phyloP scores from a whole-genome alignment of 2,888 invertebrate genomes.

The Spilosoma lubricipeda region DNA sequence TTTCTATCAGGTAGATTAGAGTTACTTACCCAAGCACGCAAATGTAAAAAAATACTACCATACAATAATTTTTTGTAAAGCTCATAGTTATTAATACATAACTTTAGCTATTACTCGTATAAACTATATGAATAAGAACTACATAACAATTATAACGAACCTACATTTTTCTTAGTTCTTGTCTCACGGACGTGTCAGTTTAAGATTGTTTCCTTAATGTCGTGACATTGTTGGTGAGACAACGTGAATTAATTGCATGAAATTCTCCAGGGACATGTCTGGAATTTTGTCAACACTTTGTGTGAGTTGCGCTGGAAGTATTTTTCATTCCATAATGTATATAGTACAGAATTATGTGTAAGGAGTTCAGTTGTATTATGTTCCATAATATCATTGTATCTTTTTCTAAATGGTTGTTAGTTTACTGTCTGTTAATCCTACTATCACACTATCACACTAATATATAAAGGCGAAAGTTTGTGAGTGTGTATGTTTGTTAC shows the following conservation, averaged over 20 bases:
- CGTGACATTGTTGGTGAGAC: slow-evolving; percentile 9
- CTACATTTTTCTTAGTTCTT: background rate
- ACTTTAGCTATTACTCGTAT: background rate
- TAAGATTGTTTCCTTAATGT: slow-evolving; percentile 11
- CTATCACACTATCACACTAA: no score
- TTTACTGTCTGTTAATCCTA: background rate
- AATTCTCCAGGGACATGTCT: slow-evolving; percentile 5
- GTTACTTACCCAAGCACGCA: no score
- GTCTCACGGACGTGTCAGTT: slow-evolving; percentile 7
- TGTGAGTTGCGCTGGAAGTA: background rate
- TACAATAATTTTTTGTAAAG: no score
- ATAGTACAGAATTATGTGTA: background rate
- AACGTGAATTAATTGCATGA: slow-evolving; percentile 7
- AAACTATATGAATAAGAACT: background rate
- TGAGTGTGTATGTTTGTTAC: no score
- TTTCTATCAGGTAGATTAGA: no score
- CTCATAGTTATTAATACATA: no score
- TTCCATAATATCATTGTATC: background rate
- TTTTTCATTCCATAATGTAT: background rate
- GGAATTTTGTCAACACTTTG: background rate
- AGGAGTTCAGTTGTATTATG: background rate
- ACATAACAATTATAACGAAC: background rate
- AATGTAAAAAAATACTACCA: no score
- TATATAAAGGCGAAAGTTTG: no score
- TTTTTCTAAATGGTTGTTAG: background rate